These are phyloP conservation scores for Harpalus rufipes DNA, from an alignment of 2,888 invertebrate genomes.

Conservation along the genomic window DNA sequence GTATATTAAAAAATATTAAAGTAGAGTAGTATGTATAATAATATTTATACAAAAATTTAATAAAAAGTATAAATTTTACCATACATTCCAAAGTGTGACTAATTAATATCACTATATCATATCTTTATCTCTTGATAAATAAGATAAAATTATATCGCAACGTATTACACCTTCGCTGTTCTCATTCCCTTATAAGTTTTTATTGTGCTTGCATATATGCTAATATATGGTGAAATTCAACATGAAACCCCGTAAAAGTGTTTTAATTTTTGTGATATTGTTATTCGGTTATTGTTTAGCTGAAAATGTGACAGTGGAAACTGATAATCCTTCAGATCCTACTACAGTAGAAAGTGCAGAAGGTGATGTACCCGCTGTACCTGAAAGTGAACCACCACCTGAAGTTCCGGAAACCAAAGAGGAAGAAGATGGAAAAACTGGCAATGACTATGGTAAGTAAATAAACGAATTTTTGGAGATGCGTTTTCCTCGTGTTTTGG, in stretches of 20 bases:
- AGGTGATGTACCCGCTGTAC: not conserved
- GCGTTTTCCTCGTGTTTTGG: not conserved
- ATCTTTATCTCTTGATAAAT: constrained; percentile 40
- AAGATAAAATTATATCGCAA: constrained; percentile 43
- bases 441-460: constrained; percentile 4
- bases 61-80: not conserved
- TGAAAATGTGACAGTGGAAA: not conserved
- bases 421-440: not conserved
- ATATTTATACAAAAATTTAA: constrained; percentile 1
- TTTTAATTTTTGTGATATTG: constrained; percentile 32
- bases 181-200: not conserved
- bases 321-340: not conserved
- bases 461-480: not conserved
- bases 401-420: not conserved
- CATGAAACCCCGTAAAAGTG: constrained; percentile 27
- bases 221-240: constrained; percentile 16
- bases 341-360: constrained; percentile 13
- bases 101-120: constrained; percentile 38
- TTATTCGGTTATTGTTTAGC: not conserved
- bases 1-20: not conserved
- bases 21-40: not conserved
- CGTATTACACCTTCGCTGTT: not conserved
- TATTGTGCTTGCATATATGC: not conserved
- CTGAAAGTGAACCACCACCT: constrained; percentile 14
- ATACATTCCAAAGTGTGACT: constrained; percentile 33